A percentile compares a stretch with the other conserved stretches of the same genome.
phyloP scores from a whole-genome alignment of 2,113 vertebrate genomes.

The Ceyx cyanopectus region DNA sequence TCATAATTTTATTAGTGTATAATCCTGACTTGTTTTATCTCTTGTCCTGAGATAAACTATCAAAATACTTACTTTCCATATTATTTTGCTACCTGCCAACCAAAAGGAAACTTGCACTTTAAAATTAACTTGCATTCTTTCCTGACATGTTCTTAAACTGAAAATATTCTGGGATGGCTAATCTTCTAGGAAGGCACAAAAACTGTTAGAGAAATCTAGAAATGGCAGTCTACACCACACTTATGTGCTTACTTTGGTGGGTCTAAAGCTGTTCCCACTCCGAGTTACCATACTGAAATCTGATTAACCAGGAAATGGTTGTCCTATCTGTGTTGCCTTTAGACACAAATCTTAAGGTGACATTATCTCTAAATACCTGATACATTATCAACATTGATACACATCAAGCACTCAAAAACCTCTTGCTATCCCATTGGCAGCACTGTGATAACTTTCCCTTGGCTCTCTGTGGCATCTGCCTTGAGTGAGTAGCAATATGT shows the following conservation, averaged over 20 bases:
- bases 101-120: background rate
- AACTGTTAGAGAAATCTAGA: background rate
- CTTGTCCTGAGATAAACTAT: background rate
- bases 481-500: background rate
- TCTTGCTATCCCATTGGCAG: fast-evolving
- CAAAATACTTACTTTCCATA: background rate
- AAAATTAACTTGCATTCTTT: background rate
- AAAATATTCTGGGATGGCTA: background rate
- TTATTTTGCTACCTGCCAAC: background rate
- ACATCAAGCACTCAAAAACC: background rate
- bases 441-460: background rate
- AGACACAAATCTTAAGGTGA: background rate
- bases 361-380: background rate
- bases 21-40: background rate
- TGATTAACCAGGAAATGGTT: background rate
- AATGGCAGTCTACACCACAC: background rate
- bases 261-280: background rate
- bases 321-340: background rate
- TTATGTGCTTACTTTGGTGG: background rate
- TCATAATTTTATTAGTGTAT: background rate
- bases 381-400: background rate
- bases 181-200: background rate
- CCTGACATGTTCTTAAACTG: background rate
- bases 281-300: background rate
- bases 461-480: background rate